Evolutionary conservation across 2,888 invertebrate genomes (phyloP), one percentile per base, ranked within the genome.

Genomic region (Drosophila lacicola): DNA sequence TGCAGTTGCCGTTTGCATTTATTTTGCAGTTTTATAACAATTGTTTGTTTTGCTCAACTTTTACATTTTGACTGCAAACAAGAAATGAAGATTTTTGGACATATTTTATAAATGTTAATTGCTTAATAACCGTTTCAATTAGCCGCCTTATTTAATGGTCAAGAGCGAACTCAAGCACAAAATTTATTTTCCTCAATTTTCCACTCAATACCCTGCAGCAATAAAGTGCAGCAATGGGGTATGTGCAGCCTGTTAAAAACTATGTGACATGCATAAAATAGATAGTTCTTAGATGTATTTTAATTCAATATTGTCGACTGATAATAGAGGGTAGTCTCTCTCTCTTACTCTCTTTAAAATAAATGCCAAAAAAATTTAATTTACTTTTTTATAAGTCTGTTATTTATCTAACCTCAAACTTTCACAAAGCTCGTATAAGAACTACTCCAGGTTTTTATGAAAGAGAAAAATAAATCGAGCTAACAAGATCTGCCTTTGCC

Each of bases 51-150:
- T 29, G 29, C 8, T 29, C 29, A 29, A 8, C 29, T 29, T 29
- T 36, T 33, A 25, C 45, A 47, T 46, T 69, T 71, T 47, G 33
- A 66, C 49, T 84, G 67, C 41, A 57, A 69, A 56, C 64, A 54
- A 67, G 51, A 64, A 53, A 65, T 55, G 2, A 51, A 21, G 46
- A 41, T 11, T 44, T 55, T 70, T 47, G 14, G n/a, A 49, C 53
- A 33, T 42, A 44, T 69, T 87, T 84, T 68, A 81, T 54, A 71
- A 62, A 37, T 49, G 55, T 72, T 84, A 84, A 86, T 80, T 74
- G 74, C 51, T 62, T 62, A 65, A 61, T 74, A 66, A 66, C 65
- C 53, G 42, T 58, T 74, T 80, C 70, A 80, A 83, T 83, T 83
- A 86, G 66, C 29, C 63, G 67, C 68, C 65, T 67, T 83, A 85